Evolutionary conservation across 2,797 vertebrate species (phyloP).

Genomic region (Limnodromus scolopaceus): DNA sequence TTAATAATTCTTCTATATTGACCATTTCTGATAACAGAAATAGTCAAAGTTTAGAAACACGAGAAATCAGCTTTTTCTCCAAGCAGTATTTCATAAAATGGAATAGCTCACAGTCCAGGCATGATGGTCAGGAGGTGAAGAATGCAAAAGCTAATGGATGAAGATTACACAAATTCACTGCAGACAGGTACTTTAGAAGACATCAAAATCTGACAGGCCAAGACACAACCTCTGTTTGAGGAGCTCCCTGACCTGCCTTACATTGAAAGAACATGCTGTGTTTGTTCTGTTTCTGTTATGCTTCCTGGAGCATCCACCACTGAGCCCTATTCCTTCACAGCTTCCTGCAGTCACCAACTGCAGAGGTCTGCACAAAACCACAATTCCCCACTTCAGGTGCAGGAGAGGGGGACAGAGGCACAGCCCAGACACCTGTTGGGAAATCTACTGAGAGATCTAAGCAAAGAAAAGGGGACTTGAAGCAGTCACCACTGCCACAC

Average conservation of each 20-base stretch:
- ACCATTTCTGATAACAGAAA: not conserved
- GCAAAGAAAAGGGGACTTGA: not conserved
- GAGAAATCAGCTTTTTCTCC: not conserved
- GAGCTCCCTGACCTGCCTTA: not conserved
- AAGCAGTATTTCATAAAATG: not conserved
- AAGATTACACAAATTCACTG: not conserved
- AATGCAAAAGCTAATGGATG: not conserved
- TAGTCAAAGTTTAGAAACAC: not conserved
- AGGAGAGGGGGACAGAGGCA: accelerated
- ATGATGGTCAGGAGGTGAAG: accelerated
- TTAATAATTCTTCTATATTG: accelerated
- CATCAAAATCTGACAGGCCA: not conserved
- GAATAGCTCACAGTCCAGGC: not conserved
- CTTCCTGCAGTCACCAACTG: not conserved
- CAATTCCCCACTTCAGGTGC: not conserved
- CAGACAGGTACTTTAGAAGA: not conserved
- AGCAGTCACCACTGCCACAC: not conserved
- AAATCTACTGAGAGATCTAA: not conserved
- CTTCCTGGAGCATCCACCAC: not conserved
- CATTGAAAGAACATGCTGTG: accelerated
- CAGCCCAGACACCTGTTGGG: not conserved
- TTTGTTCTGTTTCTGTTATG: not conserved
- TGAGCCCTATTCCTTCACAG: not conserved
- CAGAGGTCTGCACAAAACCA: not conserved
- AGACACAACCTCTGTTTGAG: not conserved